phyloP scores from a whole-genome alignment of 2,797 vertebrate species.

The Nannoperca australis region DNA sequence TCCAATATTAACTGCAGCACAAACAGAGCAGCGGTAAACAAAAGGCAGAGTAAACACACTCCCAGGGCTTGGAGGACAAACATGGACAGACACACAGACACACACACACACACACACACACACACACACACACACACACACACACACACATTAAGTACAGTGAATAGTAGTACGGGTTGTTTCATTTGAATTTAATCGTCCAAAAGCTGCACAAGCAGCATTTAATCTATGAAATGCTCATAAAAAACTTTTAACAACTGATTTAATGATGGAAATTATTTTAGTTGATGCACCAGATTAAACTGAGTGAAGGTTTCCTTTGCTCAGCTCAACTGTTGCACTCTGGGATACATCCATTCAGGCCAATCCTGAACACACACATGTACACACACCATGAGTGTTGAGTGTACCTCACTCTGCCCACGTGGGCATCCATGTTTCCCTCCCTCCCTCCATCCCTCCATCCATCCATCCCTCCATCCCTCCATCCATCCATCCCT shows the following conservation, averaged over 20 bases:
- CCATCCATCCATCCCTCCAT: constrained; percentile 32
- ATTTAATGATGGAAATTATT: not conserved
- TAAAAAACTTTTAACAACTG: not conserved
- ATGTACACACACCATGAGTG: not conserved
- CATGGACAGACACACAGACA: constrained; percentile 25
- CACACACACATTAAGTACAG: not conserved
- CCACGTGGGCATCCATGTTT: constrained; percentile 39
- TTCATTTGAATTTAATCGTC: not conserved
- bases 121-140: not conserved
- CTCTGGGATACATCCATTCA: constrained; percentile 32
- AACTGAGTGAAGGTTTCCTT: constrained; percentile 11
- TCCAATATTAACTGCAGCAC: constrained; percentile 88
- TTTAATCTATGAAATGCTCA: not conserved
- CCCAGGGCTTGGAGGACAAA: constrained; percentile 74
- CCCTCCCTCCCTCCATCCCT: constrained; percentile 26
- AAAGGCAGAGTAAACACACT: constrained; percentile 84
- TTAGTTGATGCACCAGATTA: not conserved
- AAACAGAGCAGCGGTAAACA: constrained; percentile 86
- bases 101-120: not conserved
- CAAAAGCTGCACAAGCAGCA: not conserved
- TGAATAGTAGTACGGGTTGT: constrained; percentile 5
- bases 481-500: no score
- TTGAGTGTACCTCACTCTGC: constrained; percentile 10
- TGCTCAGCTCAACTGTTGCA: constrained; percentile 40
- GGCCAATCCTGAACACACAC: constrained; percentile 25